Evolutionary conservation across 2,797 vertebrate species (phyloP).

Genomic region (Mycteria americana): DNA sequence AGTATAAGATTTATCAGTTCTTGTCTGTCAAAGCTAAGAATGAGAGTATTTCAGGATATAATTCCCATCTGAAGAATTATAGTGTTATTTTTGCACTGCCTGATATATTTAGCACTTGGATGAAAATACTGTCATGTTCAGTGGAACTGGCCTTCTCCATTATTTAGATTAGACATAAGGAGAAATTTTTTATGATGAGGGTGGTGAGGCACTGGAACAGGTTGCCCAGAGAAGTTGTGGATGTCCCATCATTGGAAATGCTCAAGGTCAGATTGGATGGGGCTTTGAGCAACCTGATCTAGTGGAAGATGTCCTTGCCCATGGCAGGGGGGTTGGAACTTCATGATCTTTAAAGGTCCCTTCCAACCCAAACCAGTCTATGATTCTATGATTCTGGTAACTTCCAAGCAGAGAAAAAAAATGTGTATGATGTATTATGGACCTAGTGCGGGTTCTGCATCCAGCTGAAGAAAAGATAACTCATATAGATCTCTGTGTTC

Average conservation of each 20-base stretch:
- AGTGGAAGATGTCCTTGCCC: not conserved
- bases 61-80: conserved; percentile 40
- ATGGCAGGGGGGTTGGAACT: not conserved
- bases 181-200: not conserved
- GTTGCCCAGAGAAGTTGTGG: not conserved
- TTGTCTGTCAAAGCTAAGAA: conserved; percentile 42
- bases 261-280: not conserved
- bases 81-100: conserved; percentile 27
- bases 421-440: not conserved
- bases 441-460: not conserved
- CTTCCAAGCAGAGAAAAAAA: not conserved
- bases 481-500: not conserved
- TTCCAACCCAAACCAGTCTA: not conserved
- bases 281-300: not conserved
- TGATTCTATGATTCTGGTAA: not conserved
- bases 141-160: not conserved
- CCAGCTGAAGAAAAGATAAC: not conserved
- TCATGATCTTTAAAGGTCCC: not conserved
- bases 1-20: not conserved
- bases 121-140: conserved; percentile 1
- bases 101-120: conserved; percentile 40
- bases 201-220: not conserved
- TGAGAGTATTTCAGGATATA: conserved; percentile 12
- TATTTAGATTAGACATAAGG: not conserved
- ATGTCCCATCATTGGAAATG: not conserved